These are phyloP conservation scores for Pterophyllum scalare DNA, from an alignment of 2,113 vertebrate genomes.

Conservation along the genomic window DNA sequence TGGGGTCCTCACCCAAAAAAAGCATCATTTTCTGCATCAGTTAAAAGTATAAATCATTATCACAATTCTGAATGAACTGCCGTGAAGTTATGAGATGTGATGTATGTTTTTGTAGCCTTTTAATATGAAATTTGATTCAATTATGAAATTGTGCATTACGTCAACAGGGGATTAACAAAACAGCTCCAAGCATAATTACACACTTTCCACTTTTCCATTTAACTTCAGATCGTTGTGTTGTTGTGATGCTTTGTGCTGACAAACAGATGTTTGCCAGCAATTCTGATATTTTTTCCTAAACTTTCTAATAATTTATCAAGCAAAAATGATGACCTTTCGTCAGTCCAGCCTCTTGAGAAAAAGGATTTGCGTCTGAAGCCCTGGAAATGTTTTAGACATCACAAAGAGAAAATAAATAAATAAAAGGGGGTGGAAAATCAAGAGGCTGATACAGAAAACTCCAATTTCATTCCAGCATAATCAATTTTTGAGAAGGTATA, in stretches of 20 bases:
- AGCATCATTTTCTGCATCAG: neutral
- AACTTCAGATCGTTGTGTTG: too few relatives aligned
- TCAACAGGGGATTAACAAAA: neutral
- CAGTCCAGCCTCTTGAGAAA: neutral
- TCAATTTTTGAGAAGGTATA: neutral
- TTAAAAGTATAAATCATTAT: neutral
- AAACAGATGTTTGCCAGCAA: neutral
- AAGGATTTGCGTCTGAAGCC: neutral
- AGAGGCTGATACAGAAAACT: neutral
- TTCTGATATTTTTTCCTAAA: neutral
- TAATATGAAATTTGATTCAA: too few relatives aligned
- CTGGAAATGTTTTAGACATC: neutral
- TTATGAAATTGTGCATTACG: neutral
- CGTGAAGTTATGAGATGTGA: neutral
- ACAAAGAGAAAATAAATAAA: neutral
- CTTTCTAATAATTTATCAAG: neutral
- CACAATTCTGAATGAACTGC: neutral
- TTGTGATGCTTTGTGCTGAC: accelerated
- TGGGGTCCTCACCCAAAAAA: too few relatives aligned
- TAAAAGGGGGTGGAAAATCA: neutral
- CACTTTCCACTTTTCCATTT: too few relatives aligned
- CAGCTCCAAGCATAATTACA: too few relatives aligned
- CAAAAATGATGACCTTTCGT: neutral
- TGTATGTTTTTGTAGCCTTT: too few relatives aligned
- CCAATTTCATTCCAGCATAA: neutral